Evolutionary conservation across 2,888 invertebrate genomes (phyloP).

Genomic region (Himalopsyche japonica): DNA sequence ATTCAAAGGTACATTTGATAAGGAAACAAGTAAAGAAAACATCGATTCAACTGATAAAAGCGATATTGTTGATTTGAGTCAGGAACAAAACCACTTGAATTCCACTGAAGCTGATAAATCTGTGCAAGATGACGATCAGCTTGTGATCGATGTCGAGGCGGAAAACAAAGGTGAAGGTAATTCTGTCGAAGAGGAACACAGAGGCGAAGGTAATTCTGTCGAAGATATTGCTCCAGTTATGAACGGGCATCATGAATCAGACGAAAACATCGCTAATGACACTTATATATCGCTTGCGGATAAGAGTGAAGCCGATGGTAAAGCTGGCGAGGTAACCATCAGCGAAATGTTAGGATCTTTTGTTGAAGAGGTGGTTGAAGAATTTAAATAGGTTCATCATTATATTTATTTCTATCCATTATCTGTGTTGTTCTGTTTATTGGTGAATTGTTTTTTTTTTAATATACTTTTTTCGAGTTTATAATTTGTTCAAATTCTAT

Average conservation of each 20-base stretch:
- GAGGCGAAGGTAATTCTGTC: background rate
- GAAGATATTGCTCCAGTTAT: background rate
- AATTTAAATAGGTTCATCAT: constrained; percentile 4
- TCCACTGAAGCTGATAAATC: background rate
- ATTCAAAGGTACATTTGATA: background rate
- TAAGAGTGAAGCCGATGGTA: background rate
- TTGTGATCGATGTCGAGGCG: background rate
- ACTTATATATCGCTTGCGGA: background rate
- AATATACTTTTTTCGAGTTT: too few species aligned
- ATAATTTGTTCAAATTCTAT: too few species aligned
- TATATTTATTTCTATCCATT: too few species aligned
- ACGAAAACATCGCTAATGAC: background rate
- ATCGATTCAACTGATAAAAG: background rate
- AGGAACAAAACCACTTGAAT: background rate
- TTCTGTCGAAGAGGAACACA: background rate
- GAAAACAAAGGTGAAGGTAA: background rate
- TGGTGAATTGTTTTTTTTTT: too few species aligned
- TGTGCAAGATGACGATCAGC: background rate
- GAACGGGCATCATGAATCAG: background rate
- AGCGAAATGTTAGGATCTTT: constrained; percentile 30
- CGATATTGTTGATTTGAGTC: background rate
- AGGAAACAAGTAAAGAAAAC: background rate
- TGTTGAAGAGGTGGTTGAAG: constrained; percentile 28
- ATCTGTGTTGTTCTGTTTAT: too few species aligned
- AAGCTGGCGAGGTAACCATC: background rate